Evolutionary conservation across 2,113 vertebrate species (phyloP), one percentile per base, ranked within the genome.

Genomic region (Engystomops pustulosus): DNA sequence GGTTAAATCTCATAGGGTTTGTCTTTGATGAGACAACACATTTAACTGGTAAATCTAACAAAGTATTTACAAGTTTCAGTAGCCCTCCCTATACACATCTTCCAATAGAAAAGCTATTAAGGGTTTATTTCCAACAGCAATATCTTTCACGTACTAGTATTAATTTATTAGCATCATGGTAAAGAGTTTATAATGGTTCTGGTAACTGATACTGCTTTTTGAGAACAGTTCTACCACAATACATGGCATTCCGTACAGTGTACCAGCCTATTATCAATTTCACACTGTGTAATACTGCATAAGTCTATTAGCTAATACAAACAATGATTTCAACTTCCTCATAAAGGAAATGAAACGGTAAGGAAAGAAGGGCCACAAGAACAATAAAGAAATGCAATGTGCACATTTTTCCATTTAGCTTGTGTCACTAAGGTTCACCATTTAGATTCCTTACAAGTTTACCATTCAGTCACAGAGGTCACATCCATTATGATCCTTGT

Each of bases 301-400:
- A 67, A 67, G 62, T 34, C 30, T 67, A 67, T 67, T 36, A 67
- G 62, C 62, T 67, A 36, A 34, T 20, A 36, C 62, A 67, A 36
- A 67, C 32, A 36, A 67, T 36, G 32, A 9, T 36, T 34, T 67
- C 25, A 67, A 36, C 62, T 79, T 25, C 20, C 23, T 78, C 18
- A 45, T 79, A 65, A 44, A 45, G 36, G 8, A 62, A 65, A 41
- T 23, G 10, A 77, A 55, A 27, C n/a, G 17, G n/a, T 17, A 79
- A 27, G 23, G n/a, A 44, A 25, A 25, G n/a, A 90, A 91, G 92
- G 93, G 95, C 95, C 94, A 96, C 94, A 93, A 95, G 89, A 90
- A 94, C 93, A 91, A 94, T 94, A 93, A 93, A 92, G 90, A 93
- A 94, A 95, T 94, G 96, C 95, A 96, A 97, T 96, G 95, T 93